Evolutionary conservation across 2,113 vertebrate genomes (phyloP).

Genomic region (Pandion haliaetus): DNA sequence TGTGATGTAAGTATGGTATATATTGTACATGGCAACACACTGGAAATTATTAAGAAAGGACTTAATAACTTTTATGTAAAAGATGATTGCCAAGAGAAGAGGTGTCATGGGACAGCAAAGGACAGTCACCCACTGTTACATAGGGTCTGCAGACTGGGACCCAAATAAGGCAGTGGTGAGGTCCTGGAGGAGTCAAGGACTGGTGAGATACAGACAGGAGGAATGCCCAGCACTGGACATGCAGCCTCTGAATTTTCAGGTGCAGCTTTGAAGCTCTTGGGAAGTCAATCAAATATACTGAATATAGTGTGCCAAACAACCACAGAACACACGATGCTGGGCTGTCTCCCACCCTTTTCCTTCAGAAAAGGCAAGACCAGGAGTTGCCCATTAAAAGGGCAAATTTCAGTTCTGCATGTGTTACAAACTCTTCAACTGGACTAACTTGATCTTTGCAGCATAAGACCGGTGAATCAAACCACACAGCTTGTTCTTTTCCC

Average conservation of each 20-base stretch:
- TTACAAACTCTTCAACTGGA: not conserved
- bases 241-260: not conserved
- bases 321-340: rapidly evolving
- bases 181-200: not conserved
- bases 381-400: not conserved
- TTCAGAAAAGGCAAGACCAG: not conserved
- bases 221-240: not conserved
- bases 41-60: not conserved
- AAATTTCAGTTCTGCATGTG: not conserved
- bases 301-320: rapidly evolving
- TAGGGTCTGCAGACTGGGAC: not conserved
- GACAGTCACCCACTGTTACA: not conserved
- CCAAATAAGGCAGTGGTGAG: not conserved
- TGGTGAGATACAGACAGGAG: not conserved
- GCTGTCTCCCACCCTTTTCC: not conserved
- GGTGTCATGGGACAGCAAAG: not conserved
- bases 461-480: not conserved
- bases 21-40: not conserved
- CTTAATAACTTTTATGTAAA: not conserved
- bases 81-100: not conserved
- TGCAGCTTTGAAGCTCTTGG: not conserved
- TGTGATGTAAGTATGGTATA: not conserved
- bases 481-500: not conserved
- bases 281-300: not conserved
- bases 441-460: not conserved